Evolutionary conservation across 2,888 invertebrate genomes (phyloP).

Genomic region (Hermaeophaga mercurialis): DNA sequence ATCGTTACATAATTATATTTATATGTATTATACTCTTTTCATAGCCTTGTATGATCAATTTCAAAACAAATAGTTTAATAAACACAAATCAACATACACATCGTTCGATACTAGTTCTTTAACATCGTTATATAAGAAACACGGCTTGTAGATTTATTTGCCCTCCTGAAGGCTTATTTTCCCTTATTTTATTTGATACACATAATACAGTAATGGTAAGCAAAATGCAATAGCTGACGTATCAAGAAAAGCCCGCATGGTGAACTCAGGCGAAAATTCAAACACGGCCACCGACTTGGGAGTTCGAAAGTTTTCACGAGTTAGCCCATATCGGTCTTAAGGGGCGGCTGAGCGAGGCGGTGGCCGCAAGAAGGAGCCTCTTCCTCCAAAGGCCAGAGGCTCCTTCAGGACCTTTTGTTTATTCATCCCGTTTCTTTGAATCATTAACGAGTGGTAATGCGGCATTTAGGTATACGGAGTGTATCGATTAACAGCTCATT

Average conservation of each 20-base stretch:
- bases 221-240: constrained; percentile 37
- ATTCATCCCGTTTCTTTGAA: constrained; percentile 28
- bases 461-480: constrained; percentile 14
- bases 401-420: constrained; percentile 27
- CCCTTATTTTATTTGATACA: neutral
- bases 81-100: too few relatives aligned
- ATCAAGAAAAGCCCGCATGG: constrained; percentile 49
- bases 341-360: constrained; percentile 3
- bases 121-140: too few relatives aligned
- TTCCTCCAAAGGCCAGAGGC: constrained; percentile 8
- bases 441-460: constrained; percentile 27
- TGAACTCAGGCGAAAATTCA: constrained; percentile 57
- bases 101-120: too few relatives aligned
- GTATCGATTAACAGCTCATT: too few relatives aligned
- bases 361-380: constrained; percentile 17
- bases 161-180: neutral
- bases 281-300: constrained; percentile 53
- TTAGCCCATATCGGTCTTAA: constrained; percentile 47
- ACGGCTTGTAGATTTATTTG: too few relatives aligned
- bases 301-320: constrained; percentile 46
- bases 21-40: too few relatives aligned
- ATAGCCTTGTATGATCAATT: too few relatives aligned
- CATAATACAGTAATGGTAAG: constrained; percentile 21
- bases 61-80: too few relatives aligned
- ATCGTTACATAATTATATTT: too few relatives aligned